phyloP scores from a whole-genome alignment of 2,888 invertebrate species.

The Synergus gifuensis region DNA sequence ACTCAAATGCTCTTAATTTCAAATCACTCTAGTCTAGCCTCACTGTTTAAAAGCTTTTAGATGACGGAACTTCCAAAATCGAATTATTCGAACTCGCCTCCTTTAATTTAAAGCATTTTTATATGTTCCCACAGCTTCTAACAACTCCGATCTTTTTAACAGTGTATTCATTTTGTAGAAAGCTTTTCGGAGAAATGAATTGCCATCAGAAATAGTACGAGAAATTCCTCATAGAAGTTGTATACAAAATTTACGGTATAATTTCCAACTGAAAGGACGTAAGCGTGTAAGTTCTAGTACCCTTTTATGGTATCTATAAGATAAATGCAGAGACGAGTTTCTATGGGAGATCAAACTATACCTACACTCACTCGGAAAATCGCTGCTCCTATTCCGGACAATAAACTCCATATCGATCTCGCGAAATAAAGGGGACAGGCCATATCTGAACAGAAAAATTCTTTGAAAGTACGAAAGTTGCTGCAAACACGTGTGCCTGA shows the following conservation, averaged over 20 bases:
- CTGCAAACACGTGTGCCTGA: conserved; percentile 22
- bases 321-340: background rate
- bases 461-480: conserved; percentile 22
- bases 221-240: no score
- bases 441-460: conserved; percentile 22
- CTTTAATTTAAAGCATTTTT: background rate
- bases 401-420: conserved; percentile 21
- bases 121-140: no score
- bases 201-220: no score
- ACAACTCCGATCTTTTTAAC: no score
- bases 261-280: no score
- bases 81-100: background rate
- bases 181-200: no score
- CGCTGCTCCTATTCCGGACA: conserved; percentile 18
- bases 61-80: no score
- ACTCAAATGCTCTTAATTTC: background rate
- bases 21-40: background rate
- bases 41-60: background rate
- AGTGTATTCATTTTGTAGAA: no score
- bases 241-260: no score
- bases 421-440: conserved; percentile 3
- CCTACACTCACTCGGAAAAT: conserved; percentile 38
- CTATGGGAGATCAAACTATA: background rate
- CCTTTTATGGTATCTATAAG: background rate
- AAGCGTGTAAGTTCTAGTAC: no score